Conservation (phyloP, 2,888 invertebrate species). For the Troglohyphantes excavatus region DNA sequence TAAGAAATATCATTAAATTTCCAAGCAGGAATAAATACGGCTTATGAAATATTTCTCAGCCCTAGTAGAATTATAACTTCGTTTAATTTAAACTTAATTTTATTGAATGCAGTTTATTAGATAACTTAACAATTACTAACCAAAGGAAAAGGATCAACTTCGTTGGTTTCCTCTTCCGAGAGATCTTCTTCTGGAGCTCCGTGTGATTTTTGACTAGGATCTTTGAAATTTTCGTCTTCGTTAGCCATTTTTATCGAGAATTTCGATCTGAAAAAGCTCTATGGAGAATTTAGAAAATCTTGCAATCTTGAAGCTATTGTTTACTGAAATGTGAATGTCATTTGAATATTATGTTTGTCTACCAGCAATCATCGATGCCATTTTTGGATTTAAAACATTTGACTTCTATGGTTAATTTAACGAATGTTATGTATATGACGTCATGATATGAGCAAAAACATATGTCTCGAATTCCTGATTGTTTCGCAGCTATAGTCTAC, state of each 20-base stretch:
- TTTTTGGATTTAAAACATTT: too few species aligned
- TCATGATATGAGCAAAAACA: too few species aligned
- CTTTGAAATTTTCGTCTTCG: not conserved
- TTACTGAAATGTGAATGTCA: not conserved
- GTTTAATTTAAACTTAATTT: too few species aligned
- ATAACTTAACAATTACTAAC: slow-evolving; percentile 34
- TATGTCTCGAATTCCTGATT: too few species aligned
- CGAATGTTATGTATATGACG: too few species aligned
- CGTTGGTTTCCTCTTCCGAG: not conserved
- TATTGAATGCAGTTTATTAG: too few species aligned
- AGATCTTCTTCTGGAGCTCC: not conserved
- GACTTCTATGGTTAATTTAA: too few species aligned
- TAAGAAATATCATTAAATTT: too few species aligned
- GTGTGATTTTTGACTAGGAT: not conserved
- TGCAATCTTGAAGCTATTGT: not conserved
- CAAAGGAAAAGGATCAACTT: slow-evolving; percentile 29
- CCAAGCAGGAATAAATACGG: too few species aligned
- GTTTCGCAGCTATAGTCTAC: too few species aligned
- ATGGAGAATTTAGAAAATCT: not conserved
- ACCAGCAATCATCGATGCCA: not conserved
- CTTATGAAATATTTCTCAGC: too few species aligned
- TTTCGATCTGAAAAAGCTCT: not conserved
- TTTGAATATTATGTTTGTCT: not conserved
- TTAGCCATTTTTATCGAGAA: not conserved
- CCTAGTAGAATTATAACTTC: too few species aligned